A percentile compares a stretch with the other conserved stretches of the same genome.
Evolutionary conservation across 2,888 invertebrate species (phyloP).

Genomic region (Malthinus flaveolus): DNA sequence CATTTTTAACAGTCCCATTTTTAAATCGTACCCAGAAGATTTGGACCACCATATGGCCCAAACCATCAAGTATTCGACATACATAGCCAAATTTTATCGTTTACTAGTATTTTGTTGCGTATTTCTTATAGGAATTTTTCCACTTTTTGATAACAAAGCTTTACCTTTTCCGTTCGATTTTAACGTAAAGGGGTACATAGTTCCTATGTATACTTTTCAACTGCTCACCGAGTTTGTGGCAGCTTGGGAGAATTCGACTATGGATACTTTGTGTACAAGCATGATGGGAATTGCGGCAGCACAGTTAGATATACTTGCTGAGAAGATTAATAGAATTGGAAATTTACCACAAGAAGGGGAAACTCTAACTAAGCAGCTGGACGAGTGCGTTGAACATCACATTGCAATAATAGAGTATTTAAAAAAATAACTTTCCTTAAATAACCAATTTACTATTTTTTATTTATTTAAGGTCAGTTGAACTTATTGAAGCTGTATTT

Average conservation of each 20-base stretch:
- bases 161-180: slow-evolving; percentile 30
- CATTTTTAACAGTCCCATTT: slow-evolving; percentile 18
- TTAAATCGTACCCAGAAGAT: slow-evolving; percentile 17
- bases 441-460: too few species aligned
- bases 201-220: slow-evolving; percentile 24
- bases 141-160: slow-evolving; percentile 17
- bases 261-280: slow-evolving; percentile 20
- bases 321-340: slow-evolving; percentile 6
- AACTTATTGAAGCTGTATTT: slow-evolving; percentile 20
- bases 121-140: slow-evolving; percentile 13
- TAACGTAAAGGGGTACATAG: slow-evolving; percentile 17
- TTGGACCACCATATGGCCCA: slow-evolving; percentile 19
- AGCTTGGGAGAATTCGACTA: slow-evolving; percentile 28
- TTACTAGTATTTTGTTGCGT: slow-evolving; percentile 9
- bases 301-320: slow-evolving; percentile 21
- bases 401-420: slow-evolving; percentile 17
- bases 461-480: slow-evolving; percentile 13
- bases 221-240: slow-evolving; percentile 4
- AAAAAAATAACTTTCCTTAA: background rate
- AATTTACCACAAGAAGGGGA: background rate
- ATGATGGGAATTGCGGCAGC: slow-evolving; percentile 21
- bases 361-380: background rate
- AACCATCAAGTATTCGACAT: slow-evolving; percentile 13
- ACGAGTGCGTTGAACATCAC: slow-evolving; percentile 23
- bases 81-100: slow-evolving; percentile 18